phyloP scores from a whole-genome alignment of 2,888 invertebrate genomes.

The Hirudinaria manillensis region DNA sequence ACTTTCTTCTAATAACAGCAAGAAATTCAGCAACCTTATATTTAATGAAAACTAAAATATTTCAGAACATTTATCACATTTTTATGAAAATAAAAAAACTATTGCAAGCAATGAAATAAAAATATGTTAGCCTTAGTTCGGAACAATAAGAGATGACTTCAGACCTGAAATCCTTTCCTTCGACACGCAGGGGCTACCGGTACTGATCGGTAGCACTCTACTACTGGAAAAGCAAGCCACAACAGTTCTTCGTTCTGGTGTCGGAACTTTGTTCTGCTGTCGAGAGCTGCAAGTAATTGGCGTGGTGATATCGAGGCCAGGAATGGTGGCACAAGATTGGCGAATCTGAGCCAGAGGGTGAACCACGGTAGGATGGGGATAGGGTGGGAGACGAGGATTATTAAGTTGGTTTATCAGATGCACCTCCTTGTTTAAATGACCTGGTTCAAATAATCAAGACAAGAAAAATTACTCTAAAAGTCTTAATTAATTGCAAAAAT shows the following conservation, averaged over 20 bases:
- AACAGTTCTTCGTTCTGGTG: conserved; percentile 2
- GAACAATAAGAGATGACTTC: background rate
- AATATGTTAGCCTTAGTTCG: background rate
- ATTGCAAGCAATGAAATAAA: background rate
- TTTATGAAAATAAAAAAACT: background rate
- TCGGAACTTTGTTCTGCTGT: background rate
- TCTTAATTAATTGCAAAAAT: background rate
- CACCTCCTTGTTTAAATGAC: background rate
- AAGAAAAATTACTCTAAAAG: background rate
- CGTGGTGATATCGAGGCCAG: background rate
- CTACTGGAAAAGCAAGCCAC: conserved; percentile 13
- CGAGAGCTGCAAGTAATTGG: background rate
- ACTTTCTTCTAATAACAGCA: too few relatives aligned
- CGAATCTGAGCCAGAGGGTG: conserved; percentile 76
- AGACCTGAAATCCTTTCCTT: conserved; percentile 2
- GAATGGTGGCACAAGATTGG: conserved; percentile 9
- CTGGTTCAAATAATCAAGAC: background rate
- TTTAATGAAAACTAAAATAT: too few relatives aligned
- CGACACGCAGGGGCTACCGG: conserved; percentile 12
- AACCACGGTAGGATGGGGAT: conserved; percentile 74
- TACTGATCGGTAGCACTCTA: background rate
- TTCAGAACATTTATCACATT: too few relatives aligned
- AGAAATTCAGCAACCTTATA: too few relatives aligned
- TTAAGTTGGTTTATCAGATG: conserved; percentile 47
- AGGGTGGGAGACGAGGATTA: conserved; percentile 85